Percentiles rank a stretch among this genome's conserved stretches.
Conservation (phyloP, 2,797 vertebrate genomes). For the Streptopelia turtur region DNA sequence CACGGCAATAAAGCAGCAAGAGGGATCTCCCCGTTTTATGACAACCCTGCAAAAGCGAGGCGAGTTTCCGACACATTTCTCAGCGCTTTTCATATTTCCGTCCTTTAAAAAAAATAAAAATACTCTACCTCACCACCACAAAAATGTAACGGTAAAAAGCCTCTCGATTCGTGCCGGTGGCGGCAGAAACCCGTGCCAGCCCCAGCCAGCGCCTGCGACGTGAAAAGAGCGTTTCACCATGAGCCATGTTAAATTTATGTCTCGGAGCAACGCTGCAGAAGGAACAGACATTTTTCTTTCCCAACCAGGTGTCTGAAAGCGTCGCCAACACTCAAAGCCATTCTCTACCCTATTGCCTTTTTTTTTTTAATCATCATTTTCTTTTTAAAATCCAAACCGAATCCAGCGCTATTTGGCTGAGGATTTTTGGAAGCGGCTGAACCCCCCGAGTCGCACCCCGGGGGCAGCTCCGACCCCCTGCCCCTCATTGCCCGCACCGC, state of each 20-base stretch:
- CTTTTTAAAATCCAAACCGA: background rate
- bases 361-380: too few relatives aligned
- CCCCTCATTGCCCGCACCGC: background rate
- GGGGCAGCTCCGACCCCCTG: background rate
- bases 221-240: conserved; percentile 47
- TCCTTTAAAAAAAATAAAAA: background rate
- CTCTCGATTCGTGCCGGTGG: background rate
- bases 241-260: conserved; percentile 48
- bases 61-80: background rate
- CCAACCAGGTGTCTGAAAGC: conserved; percentile 43
- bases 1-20: background rate
- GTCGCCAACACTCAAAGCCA: background rate
- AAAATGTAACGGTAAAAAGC: background rate
- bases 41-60: background rate
- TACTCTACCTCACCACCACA: background rate
- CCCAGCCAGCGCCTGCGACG: background rate
- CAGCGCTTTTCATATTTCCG: background rate
- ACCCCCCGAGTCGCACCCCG: background rate
- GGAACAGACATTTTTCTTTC: background rate
- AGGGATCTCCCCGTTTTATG: background rate
- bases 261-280: conserved; percentile 41
- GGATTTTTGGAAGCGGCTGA: background rate
- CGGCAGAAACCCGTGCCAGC: conserved; percentile 6
- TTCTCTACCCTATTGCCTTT: background rate
- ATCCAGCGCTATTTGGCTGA: background rate